Evolutionary conservation across 2,113 vertebrate species (phyloP), one percentile per base, ranked within the genome.

Genomic region (Gulo gulo): DNA sequence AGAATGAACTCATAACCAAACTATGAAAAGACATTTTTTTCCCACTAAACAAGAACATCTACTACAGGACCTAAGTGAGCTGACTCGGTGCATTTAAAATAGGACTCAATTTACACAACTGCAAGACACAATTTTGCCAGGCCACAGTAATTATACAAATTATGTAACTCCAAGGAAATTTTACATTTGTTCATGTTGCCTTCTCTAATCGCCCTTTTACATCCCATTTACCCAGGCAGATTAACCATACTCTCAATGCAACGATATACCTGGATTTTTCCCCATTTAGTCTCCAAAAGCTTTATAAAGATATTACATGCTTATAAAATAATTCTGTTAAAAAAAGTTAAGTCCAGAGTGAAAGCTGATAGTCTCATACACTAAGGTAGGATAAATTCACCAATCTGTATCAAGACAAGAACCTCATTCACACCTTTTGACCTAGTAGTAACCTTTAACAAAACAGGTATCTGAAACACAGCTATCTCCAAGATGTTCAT

Each of bases 1-100:
- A 71, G 26, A 96, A 93, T 59, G 50, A 29, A 93, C 26, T 93
- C 86, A 87, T 15, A 82, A 84, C 24, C 71, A 85, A 91, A 91
- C n/a, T 87, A 36, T 69, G 18, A 88, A 78, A 86, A 16, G 23
- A 42, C 21, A 71, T 76, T 86, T 94, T 86, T 93, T 69, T 39
- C 7, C 45, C 63, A 73, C 4, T 47, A 78, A 94, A 71, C 23
- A 95, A 65, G 55, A 93, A 47, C 20, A 89, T 2, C 69, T 45
- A 39, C 61, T 71, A 61, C 5, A 89, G 24, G 21, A 59, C 50
- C 85, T 63, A 85, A 89, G 80, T 74, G 55, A 92, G 63, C 34
- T 91, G 10, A 65, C 50, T 85, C 16, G 26, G 29, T 52, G 24
- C 29, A 86, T n/a, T 92, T 74, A 90, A 92, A 86, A 81, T 15